Conservation (phyloP, 2,797 vertebrate genomes). For the Mergus octosetaceus region DNA sequence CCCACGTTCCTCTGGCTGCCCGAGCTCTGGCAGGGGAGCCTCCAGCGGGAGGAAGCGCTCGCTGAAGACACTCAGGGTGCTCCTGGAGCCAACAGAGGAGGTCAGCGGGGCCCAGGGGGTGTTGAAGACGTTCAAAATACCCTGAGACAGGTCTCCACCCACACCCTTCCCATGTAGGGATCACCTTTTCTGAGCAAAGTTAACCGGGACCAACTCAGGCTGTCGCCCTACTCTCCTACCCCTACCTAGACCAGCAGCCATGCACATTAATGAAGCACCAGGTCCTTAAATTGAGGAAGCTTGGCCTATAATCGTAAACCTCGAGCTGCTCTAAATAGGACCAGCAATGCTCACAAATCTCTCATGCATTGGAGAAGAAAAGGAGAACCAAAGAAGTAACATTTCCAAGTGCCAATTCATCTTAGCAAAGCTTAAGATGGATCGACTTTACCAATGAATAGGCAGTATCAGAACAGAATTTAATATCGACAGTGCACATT, state of each 20-base stretch:
- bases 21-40: background rate
- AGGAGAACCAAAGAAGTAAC: background rate
- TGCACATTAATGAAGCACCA: background rate
- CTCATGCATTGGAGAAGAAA: background rate
- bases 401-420: background rate
- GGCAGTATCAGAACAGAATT: background rate
- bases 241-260: background rate
- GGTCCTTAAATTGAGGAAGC: background rate
- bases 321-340: background rate
- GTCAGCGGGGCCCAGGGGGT: background rate
- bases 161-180: background rate
- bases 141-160: background rate
- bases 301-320: background rate
- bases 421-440: background rate
- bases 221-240: background rate
- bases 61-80: background rate
- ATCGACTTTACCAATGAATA: background rate
- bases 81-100: accelerated
- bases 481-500: background rate
- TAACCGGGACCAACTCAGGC: background rate
- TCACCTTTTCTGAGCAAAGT: background rate
- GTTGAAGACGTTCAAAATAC: too few species aligned
- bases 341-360: background rate
- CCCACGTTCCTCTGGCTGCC: background rate
- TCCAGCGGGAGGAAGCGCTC: background rate